phyloP scores from a whole-genome alignment of 2,113 vertebrate species.

The Anolis sagrei region DNA sequence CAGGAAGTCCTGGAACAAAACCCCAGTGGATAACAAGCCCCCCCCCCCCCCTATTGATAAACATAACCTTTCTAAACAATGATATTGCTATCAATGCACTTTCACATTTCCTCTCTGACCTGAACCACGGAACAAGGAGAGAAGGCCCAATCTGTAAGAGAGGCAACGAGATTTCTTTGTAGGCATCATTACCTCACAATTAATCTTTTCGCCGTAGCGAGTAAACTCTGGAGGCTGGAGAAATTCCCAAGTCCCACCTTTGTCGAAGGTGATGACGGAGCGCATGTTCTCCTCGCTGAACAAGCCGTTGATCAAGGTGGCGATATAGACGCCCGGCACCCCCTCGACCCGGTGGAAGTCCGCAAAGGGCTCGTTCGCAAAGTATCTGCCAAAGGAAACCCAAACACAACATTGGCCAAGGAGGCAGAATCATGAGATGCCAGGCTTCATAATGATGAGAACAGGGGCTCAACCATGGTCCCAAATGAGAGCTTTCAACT shows the following conservation, averaged over 20 bases:
- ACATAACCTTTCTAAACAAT: too few relatives aligned
- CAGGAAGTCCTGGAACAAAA: too few relatives aligned
- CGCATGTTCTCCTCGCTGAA: conserved; percentile 94
- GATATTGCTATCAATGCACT: too few relatives aligned
- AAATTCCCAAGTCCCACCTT: conserved; percentile 97
- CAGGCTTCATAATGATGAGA: fast-evolving
- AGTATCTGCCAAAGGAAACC: conserved; percentile 80
- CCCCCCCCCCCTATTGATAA: too few relatives aligned
- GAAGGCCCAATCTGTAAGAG: not conserved
- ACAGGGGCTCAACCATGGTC: not conserved
- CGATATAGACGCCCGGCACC: conserved; percentile 91
- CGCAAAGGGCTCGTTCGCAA: conserved; percentile 94
- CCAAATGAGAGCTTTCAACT: fast-evolving
- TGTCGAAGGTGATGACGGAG: conserved; percentile 97
- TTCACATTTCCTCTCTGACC: too few relatives aligned
- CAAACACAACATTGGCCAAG: not conserved
- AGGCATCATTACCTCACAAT: conserved; percentile 83
- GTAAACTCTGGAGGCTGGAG: conserved; percentile 89
- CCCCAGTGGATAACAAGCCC: too few relatives aligned
- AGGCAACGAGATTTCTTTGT: not conserved
- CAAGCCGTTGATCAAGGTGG: conserved; percentile 91
- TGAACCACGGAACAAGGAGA: too few relatives aligned
- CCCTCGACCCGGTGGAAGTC: conserved; percentile 95
- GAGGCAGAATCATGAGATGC: too few relatives aligned
- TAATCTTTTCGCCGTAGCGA: conserved; percentile 87